Percentiles rank a stretch among this genome's conserved stretches.
Evolutionary conservation across 2,113 vertebrate species (phyloP).

Genomic region (Bos taurus): ARS-UCD2.0 NC_037348.1:50020501-50021000

Average conservation of each 20-base stretch:
- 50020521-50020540: neutral
- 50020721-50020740: neutral
- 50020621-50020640: neutral
- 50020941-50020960: neutral
- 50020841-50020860: neutral
- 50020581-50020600: neutral
- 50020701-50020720: neutral
- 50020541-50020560: neutral
- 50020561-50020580: neutral
- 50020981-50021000: neutral
- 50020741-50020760: neutral
- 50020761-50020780: neutral
- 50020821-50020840: neutral
- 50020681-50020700: neutral
- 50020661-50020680: neutral
- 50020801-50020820: neutral
- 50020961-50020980: neutral
- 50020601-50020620: neutral
- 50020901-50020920: neutral
- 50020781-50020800: neutral
- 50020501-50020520: neutral
- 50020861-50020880: neutral
- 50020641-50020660: neutral
- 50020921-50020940: neutral
- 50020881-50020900: neutral